Percentiles rank a stretch among this genome's conserved stretches.
Conservation (phyloP, 37 sponge, comb jelly and placozoan genomes). For the Trichoplax adhaerens region DNA sequence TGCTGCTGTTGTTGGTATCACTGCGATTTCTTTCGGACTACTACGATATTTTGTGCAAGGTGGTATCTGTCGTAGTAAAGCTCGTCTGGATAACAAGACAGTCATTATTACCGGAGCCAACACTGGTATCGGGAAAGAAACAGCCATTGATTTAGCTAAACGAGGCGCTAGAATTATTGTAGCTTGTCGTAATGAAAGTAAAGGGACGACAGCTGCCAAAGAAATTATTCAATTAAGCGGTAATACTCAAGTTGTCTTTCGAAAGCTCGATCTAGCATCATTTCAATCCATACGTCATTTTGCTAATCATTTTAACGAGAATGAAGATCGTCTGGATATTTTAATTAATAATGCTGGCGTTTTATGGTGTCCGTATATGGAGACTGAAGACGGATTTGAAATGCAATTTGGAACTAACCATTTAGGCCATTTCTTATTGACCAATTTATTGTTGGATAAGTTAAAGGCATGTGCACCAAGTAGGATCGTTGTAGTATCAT, state of each 20-base stretch:
- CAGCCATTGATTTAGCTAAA: slow-evolving; percentile 61
- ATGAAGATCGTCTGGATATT: slow-evolving; percentile 17
- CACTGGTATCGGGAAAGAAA: slow-evolving; percentile 68
- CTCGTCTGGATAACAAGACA: slow-evolving; percentile 50
- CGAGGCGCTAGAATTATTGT: slow-evolving; percentile 64
- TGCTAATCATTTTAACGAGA: slow-evolving; percentile 9
- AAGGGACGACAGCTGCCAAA: slow-evolving; percentile 34
- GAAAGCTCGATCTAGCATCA: slow-evolving; percentile 14
- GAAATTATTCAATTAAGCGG: slow-evolving; percentile 7
- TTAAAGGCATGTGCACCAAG: slow-evolving; percentile 41
- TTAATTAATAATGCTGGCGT: slow-evolving; percentile 57
- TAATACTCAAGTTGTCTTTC: slow-evolving; percentile 13
- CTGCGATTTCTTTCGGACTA: no score
- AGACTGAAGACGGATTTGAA: slow-evolving; percentile 32
- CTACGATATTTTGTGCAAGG: not conserved
- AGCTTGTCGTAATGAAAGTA: slow-evolving; percentile 56
- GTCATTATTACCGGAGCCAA: slow-evolving; percentile 73
- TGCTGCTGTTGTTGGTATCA: no score
- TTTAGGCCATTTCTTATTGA: slow-evolving; percentile 42
- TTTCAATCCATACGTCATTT: slow-evolving; percentile 22
- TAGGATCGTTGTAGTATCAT: slow-evolving; percentile 34
- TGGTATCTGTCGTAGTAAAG: slow-evolving; percentile 2
- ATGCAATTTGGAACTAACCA: slow-evolving; percentile 41
- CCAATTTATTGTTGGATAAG: slow-evolving; percentile 19
- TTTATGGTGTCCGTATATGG: not conserved